A percentile compares a stretch with the other conserved stretches of the same genome.
These are phyloP conservation scores for Orius insidiosus DNA, from an alignment of 1,140 invertebrate genomes.

Conservation along the genomic window DNA sequence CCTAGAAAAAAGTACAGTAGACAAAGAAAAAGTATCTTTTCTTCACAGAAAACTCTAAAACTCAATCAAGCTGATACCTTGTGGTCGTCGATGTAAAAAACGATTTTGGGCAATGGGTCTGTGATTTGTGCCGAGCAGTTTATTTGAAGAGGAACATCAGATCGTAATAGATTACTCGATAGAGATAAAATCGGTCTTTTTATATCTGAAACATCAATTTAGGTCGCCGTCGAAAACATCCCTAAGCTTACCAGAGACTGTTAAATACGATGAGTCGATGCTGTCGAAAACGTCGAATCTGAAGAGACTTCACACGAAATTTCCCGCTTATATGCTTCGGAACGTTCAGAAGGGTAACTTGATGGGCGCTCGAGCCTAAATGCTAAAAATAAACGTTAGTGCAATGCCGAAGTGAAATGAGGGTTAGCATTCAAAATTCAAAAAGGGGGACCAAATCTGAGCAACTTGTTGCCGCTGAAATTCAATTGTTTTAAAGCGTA, in stretches of 20 bases:
- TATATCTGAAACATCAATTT: constrained; percentile 7
- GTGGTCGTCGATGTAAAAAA: constrained; percentile 10
- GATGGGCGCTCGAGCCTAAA: constrained; percentile 13
- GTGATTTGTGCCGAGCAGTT: constrained; percentile 11
- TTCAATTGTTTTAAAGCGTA: no score
- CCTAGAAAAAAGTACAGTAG: no score
- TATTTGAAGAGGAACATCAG: constrained; percentile 5
- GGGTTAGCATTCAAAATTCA: no score
- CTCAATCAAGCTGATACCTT: not conserved
- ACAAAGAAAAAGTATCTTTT: no score
- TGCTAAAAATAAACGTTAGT: no score
- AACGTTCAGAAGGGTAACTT: constrained; percentile 22
- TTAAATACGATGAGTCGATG: constrained; percentile 45
- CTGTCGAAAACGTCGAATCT: constrained; percentile 26
- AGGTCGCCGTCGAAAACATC: not conserved
- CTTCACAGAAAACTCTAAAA: no score
- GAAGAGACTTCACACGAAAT: constrained; percentile 30
- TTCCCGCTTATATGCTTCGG: constrained; percentile 21
- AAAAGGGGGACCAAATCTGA: no score
- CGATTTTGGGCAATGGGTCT: constrained; percentile 5
- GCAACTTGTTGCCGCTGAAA: no score
- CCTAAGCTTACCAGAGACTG: constrained; percentile 44
- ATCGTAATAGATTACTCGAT: not conserved
- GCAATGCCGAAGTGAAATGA: no score
- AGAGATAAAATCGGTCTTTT: constrained; percentile 6